These are phyloP conservation scores for Tursiops truncatus DNA, from an alignment of 2,113 vertebrate genomes.

Conservation along the genomic window DNA sequence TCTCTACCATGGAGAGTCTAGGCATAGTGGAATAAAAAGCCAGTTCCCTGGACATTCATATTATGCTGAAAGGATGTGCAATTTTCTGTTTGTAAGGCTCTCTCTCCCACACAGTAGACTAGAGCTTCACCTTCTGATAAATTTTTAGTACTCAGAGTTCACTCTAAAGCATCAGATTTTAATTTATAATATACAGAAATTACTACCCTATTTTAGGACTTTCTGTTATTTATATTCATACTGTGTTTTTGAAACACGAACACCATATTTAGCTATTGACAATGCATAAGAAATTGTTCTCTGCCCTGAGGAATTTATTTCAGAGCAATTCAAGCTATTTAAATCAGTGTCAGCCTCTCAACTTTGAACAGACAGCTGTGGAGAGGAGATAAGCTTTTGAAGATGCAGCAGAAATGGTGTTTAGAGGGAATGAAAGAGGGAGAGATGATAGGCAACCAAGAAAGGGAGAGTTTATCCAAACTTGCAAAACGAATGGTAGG, in stretches of 20 bases:
- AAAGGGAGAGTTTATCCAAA: conserved; percentile 37
- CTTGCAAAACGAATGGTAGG: background rate
- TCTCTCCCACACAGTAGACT: background rate
- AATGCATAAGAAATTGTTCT: conserved; percentile 58
- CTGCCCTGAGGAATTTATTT: conserved; percentile 72
- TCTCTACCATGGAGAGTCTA: background rate
- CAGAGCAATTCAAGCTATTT: conserved; percentile 69
- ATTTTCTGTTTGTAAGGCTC: background rate
- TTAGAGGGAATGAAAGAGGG: conserved; percentile 39
- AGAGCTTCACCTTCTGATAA: background rate
- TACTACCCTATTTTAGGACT: background rate
- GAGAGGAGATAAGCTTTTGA: conserved; percentile 76
- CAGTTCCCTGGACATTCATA: background rate
- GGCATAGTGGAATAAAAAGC: background rate
- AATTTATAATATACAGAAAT: conserved; percentile 33
- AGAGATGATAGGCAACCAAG: conserved; percentile 47
- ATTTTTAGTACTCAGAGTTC: background rate
- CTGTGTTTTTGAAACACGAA: conserved; percentile 46
- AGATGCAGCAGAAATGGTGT: conserved; percentile 59
- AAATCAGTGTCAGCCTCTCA: conserved; percentile 71
- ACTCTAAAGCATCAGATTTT: conserved; percentile 26
- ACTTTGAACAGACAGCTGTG: conserved; percentile 75
- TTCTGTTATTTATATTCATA: conserved; percentile 51
- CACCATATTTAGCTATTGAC: conserved; percentile 48
- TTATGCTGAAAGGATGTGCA: background rate